These are phyloP conservation scores for Ormyrus pomaceus DNA, from an alignment of 2,888 invertebrate species.

Conservation along the genomic window DNA sequence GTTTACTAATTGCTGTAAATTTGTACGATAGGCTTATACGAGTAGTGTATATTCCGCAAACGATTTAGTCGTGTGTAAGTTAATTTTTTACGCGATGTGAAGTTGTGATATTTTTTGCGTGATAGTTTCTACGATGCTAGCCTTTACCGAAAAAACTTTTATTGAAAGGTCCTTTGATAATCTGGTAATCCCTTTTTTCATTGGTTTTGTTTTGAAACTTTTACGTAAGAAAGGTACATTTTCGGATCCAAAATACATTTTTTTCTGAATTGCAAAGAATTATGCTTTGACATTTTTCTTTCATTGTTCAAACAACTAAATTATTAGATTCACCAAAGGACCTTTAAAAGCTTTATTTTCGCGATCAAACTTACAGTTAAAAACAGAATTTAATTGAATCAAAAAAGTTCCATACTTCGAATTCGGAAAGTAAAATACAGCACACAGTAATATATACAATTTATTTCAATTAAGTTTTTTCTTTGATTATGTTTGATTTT, in stretches of 20 bases:
- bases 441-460: neutral
- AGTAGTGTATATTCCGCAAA: slow-evolving; percentile 15
- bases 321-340: slow-evolving; percentile 21
- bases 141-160: slow-evolving; percentile 5
- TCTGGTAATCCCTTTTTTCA: neutral
- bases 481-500: no score
- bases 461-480: neutral
- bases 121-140: slow-evolving; percentile 24
- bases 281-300: slow-evolving; percentile 19
- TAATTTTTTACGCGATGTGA: slow-evolving; percentile 23
- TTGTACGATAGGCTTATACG: neutral
- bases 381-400: neutral
- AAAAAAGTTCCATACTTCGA: neutral
- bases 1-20: neutral
- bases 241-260: slow-evolving; percentile 2
- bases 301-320: neutral
- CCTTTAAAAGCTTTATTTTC: neutral
- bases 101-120: slow-evolving; percentile 49
- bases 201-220: neutral
- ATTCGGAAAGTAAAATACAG: no score
- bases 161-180: slow-evolving; percentile 5
- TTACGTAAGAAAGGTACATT: neutral
- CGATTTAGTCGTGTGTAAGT: slow-evolving; percentile 10
- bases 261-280: neutral
- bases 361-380: neutral